Conservation (phyloP, 1,140 invertebrate species). For the Oppia nitens region DNA sequence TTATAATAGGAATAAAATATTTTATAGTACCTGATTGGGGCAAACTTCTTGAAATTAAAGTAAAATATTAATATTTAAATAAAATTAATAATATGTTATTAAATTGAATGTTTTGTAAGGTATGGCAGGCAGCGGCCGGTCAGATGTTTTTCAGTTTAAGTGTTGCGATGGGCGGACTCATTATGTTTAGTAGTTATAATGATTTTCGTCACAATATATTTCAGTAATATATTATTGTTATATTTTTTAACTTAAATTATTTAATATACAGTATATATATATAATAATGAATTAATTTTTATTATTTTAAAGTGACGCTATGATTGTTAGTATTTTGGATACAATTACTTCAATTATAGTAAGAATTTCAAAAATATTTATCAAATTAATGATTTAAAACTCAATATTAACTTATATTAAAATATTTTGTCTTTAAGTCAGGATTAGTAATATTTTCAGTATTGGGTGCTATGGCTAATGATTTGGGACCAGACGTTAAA, state of each 20-base stretch:
- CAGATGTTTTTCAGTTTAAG: conserved; percentile 36
- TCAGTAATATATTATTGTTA: conserved; percentile 14
- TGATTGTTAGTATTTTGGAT: conserved; percentile 29
- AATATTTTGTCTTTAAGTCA: no score
- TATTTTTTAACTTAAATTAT: neutral
- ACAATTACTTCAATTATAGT: conserved; percentile 31
- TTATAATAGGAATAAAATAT: conserved; percentile 29
- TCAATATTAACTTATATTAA: no score
- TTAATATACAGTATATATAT: neutral
- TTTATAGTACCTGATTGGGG: conserved; percentile 29
- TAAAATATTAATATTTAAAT: conserved; percentile 16
- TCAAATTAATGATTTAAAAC: no score
- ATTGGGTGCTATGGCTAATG: conserved; percentile 28
- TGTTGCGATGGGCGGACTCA: conserved; percentile 33
- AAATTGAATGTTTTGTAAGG: conserved; percentile 20
- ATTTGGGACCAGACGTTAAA: conserved; percentile 16
- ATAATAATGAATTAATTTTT: neutral
- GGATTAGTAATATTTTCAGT: conserved; percentile 31
- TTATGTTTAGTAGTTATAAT: conserved; percentile 36
- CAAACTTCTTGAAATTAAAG: conserved; percentile 29
- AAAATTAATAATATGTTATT: neutral
- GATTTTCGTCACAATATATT: conserved; percentile 31
- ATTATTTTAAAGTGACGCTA: conserved; percentile 26
- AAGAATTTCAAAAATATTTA: no score
- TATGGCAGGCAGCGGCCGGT: conserved; percentile 32